Evolutionary conservation across 2,888 invertebrate genomes (phyloP).

Genomic region (Drosophila nr. perissopoda): DNA sequence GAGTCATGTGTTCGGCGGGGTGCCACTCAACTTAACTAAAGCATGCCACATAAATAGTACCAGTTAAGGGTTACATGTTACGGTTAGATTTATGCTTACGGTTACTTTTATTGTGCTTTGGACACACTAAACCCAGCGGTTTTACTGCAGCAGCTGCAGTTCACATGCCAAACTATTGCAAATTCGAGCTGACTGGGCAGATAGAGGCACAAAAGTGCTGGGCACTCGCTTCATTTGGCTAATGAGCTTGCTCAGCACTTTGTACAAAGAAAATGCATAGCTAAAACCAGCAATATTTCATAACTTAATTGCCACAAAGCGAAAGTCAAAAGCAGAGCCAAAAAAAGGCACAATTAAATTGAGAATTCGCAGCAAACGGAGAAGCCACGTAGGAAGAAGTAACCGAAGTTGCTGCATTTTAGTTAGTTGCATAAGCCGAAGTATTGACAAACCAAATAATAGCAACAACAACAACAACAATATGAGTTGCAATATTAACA

Average conservation of each 20-base stretch:
- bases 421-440: slow-evolving; percentile 62
- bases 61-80: slow-evolving; percentile 28
- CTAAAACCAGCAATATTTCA: slow-evolving; percentile 52
- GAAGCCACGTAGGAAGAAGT: slow-evolving; percentile 45
- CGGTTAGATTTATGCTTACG: slow-evolving; percentile 25
- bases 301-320: slow-evolving; percentile 65
- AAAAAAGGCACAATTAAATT: slow-evolving; percentile 16
- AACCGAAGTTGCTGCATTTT: slow-evolving; percentile 14
- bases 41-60: slow-evolving; percentile 25
- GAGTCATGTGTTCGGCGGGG: not conserved
- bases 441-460: slow-evolving; percentile 26
- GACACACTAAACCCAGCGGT: slow-evolving; percentile 20
- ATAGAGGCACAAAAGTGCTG: not conserved
- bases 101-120: not conserved
- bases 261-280: slow-evolving; percentile 16
- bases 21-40: slow-evolving; percentile 1
- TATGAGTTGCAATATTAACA: slow-evolving; percentile 28
- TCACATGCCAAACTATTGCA: not conserved
- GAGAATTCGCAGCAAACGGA: slow-evolving; percentile 33
- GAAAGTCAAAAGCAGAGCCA: slow-evolving; percentile 27
- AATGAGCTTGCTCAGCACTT: slow-evolving; percentile 74
- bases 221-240: slow-evolving; percentile 46
- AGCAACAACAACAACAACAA: slow-evolving; percentile 20
- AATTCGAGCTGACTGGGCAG: slow-evolving; percentile 19
- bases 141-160: slow-evolving; percentile 19